phyloP scores from a whole-genome alignment of 2,888 invertebrate species.

The Dugesia japonica region DNA sequence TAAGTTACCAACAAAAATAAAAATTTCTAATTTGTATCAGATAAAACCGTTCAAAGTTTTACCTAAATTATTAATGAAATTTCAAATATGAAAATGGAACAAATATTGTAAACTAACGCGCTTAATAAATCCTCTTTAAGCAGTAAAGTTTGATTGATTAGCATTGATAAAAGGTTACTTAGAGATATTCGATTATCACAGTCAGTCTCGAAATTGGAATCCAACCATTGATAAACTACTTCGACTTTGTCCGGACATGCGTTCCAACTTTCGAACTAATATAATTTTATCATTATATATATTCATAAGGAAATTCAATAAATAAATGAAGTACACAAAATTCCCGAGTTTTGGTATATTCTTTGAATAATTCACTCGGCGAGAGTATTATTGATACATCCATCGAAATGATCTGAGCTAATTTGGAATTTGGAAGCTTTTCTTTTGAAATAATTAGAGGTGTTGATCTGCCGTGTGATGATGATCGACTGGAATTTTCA shows the following conservation, averaged over 20 bases:
- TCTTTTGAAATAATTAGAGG: slow-evolving; percentile 10
- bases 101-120: not conserved
- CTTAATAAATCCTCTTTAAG: not conserved
- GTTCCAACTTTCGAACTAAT: not conserved
- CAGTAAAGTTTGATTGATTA: not conserved
- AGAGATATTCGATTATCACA: not conserved
- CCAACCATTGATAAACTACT: slow-evolving; percentile 5
- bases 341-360: not conserved
- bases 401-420: not conserved
- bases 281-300: no score
- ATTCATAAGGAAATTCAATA: no score
- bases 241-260: not conserved
- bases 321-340: no score
- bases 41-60: no score
- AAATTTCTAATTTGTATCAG: no score
- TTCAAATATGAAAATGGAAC: no score
- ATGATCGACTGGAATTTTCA: not conserved
- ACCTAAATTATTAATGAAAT: no score
- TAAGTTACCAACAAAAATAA: no score
- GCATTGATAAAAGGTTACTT: not conserved
- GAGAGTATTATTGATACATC: not conserved
- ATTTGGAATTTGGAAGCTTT: slow-evolving; percentile 23
- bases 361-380: not conserved
- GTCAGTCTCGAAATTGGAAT: not conserved
- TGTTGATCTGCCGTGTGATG: not conserved